Percentiles rank a stretch among this genome's conserved stretches.
These are phyloP conservation scores for Pachycephus smyrnensis DNA, from an alignment of 2,888 invertebrate species.

Conservation along the genomic window DNA sequence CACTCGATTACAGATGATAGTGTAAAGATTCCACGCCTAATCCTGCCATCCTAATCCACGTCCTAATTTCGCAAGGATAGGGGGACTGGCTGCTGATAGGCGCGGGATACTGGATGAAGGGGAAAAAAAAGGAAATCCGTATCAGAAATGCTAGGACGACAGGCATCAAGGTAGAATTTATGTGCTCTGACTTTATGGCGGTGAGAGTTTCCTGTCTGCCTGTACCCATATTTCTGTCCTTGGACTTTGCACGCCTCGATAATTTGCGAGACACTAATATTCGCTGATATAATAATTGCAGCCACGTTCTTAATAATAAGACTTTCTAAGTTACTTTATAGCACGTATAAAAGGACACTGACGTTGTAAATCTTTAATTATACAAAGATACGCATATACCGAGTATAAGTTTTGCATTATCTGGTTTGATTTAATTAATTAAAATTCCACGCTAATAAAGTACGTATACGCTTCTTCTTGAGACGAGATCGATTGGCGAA, in stretches of 20 bases:
- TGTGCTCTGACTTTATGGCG: background rate
- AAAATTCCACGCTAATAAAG: background rate
- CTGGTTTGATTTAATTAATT: background rate
- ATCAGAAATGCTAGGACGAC: background rate
- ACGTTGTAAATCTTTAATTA: background rate
- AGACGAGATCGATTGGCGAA: background rate
- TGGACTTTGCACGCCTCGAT: background rate
- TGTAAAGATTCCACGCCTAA: background rate
- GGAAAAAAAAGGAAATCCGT: background rate
- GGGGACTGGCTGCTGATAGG: background rate
- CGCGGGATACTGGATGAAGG: background rate
- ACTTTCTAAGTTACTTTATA: background rate
- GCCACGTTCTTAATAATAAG: background rate
- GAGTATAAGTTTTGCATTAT: background rate
- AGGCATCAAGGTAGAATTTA: background rate
- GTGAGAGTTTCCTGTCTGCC: background rate
- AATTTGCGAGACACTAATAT: background rate
- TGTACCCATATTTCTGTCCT: background rate
- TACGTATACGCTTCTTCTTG: background rate
- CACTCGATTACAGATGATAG: background rate
- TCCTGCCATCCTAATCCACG: slow-evolving; percentile 2
- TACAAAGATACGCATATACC: background rate
- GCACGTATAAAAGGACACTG: background rate
- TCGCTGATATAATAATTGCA: background rate
- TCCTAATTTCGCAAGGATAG: background rate